These are phyloP conservation scores for Eurytoma californica DNA, from an alignment of 2,888 invertebrate genomes.

Conservation along the genomic window DNA sequence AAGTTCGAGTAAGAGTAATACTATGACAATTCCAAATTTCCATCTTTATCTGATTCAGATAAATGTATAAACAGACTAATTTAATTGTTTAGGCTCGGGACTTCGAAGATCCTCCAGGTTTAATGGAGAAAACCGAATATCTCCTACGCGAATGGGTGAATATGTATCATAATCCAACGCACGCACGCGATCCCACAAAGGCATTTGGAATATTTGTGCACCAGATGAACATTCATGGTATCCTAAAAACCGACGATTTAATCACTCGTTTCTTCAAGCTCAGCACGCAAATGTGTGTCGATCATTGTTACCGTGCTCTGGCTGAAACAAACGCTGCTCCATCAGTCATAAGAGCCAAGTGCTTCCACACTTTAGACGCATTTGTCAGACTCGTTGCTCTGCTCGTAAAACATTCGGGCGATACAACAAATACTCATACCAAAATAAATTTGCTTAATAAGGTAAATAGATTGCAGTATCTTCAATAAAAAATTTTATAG, in stretches of 20 bases:
- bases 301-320: conserved; percentile 91
- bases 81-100: conserved; percentile 82
- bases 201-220: conserved; percentile 96
- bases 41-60: background rate
- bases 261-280: conserved; percentile 98
- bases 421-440: conserved; percentile 92
- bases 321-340: conserved; percentile 83
- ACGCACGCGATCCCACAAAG: conserved; percentile 90
- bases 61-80: background rate
- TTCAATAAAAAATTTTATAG: too few species aligned
- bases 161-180: conserved; percentile 88
- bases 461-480: conserved; percentile 60
- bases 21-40: background rate
- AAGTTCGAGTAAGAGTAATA: conserved; percentile 81
- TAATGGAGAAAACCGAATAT: conserved; percentile 96
- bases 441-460: conserved; percentile 98
- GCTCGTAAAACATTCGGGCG: conserved; percentile 95
- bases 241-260: conserved; percentile 97
- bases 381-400: conserved; percentile 95
- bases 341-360: conserved; percentile 88
- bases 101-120: conserved; percentile 94
- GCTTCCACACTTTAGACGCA: conserved; percentile 96
- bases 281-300: conserved; percentile 97
- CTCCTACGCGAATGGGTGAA: conserved; percentile 96
- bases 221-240: conserved; percentile 97